Percentiles rank a stretch among this genome's conserved stretches.
These are phyloP conservation scores for Ammospiza caudacuta DNA, from an alignment of 2,113 vertebrate species.

Conservation along the genomic window DNA sequence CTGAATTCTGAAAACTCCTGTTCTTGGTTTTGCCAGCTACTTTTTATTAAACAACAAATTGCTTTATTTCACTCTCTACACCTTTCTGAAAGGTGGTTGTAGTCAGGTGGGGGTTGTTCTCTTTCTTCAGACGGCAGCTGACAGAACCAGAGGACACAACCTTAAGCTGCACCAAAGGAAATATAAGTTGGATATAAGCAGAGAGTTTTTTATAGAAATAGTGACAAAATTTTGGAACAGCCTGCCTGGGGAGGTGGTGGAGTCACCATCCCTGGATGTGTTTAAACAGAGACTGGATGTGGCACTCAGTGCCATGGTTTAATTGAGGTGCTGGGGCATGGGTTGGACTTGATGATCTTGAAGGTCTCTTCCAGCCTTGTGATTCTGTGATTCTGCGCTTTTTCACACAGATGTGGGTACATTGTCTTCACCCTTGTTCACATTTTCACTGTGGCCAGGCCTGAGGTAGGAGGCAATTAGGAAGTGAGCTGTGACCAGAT, in stretches of 20 bases:
- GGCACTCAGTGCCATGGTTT: accelerated
- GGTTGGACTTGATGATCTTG: background rate
- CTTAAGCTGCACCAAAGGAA: background rate
- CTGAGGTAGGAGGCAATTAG: background rate
- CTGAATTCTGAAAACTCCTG: background rate
- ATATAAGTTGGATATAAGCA: background rate
- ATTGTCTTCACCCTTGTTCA: background rate
- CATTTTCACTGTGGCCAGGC: background rate
- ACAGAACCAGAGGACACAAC: background rate
- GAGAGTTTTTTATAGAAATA: too few species aligned
- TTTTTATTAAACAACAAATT: background rate
- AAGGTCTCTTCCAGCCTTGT: background rate
- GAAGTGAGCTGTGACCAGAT: background rate
- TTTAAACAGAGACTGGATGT: background rate
- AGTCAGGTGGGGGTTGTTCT: too few species aligned
- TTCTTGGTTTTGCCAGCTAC: background rate
- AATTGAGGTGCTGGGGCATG: background rate
- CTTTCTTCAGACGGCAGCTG: background rate
- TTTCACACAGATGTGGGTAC: background rate
- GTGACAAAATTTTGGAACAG: background rate
- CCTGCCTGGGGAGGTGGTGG: background rate
- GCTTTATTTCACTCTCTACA: background rate
- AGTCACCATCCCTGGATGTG: background rate
- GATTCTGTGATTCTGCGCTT: background rate
- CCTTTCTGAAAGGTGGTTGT: background rate